Evolutionary conservation across 2,888 invertebrate species (phyloP), one percentile per base, ranked within the genome.

Genomic region (Troides aeacus): DNA sequence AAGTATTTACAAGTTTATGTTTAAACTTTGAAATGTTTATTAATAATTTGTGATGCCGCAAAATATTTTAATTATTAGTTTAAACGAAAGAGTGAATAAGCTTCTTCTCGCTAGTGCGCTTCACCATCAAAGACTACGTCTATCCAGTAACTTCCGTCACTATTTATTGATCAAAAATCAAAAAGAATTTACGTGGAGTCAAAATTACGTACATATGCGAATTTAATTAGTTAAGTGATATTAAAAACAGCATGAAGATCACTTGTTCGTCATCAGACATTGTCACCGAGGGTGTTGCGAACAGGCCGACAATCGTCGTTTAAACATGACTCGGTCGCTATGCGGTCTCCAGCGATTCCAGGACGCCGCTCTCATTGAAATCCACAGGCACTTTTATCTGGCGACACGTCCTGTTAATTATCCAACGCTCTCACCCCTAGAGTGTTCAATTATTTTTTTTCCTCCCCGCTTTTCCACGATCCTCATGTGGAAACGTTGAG

Each of bases 391-490:
- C 87, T 90, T 88, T 89, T 87, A 91, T 90, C 89, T 84, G 79
- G 84, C 88, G 87, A 91, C 90, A 90, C 90, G 91, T 89, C 89
- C 89, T 91, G 90, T 92, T 92, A 92, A 92, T 92, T 91, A 92
- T 91, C 87, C 85, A 76, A 84, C 88, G 86, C 90, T 87, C 90
- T 88, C 86, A 79, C 80, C 82, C 84, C 79, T 84, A 83, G 88
- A 86, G 88, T 83, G 89, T 89, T 90, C 89, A 91, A 90, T 91
- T 92, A 88, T 90, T 90, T 86, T 89, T 89, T 89, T 82, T 76
- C 39, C 46, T 30, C 56, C 83, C 83, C 84, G 81, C 85, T 85
- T 86, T 89, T 87, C 83, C 86, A 84, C 87, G 86, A 87, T 88
- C 85, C 89, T 88, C 88, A 82, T 82, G 85, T 89, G 86, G 85